Conservation (phyloP, 2,113 vertebrate genomes). For the Sterna hirundo region DNA sequence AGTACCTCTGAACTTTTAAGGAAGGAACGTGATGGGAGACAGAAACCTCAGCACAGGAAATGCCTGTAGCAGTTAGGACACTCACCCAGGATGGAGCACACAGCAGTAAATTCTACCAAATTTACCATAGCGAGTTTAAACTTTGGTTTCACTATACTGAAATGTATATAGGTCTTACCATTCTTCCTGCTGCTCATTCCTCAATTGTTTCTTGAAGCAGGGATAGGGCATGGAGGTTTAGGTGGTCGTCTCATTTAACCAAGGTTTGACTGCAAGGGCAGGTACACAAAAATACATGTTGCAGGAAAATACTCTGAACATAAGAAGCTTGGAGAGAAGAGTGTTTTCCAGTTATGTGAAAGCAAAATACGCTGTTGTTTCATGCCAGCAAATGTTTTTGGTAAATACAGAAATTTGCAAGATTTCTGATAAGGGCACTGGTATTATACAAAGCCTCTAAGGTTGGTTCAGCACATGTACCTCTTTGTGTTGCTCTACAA, state of each 20-base stretch:
- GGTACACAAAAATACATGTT: neutral
- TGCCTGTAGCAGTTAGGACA: neutral
- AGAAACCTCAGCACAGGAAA: neutral
- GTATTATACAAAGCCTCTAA: neutral
- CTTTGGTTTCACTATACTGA: neutral
- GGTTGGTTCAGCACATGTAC: neutral
- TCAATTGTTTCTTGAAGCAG: neutral
- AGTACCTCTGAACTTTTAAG: neutral
- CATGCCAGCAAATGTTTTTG: neutral
- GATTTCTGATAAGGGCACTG: neutral
- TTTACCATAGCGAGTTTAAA: neutral
- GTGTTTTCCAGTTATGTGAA: neutral
- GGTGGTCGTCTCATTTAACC: neutral
- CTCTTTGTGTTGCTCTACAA: neutral
- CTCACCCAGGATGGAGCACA: neutral
- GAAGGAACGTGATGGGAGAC: neutral
- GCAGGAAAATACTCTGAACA: neutral
- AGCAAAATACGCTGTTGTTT: neutral
- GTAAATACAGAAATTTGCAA: neutral
- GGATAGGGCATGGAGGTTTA: neutral
- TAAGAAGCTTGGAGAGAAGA: neutral
- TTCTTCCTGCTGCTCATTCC: neutral
- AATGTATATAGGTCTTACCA: rapidly evolving
- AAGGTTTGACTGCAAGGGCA: neutral
- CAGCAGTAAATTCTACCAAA: neutral